Base-by-base conservation (phyloP, 1,140 invertebrate genomes). In the Nephila pilipes region DNA sequence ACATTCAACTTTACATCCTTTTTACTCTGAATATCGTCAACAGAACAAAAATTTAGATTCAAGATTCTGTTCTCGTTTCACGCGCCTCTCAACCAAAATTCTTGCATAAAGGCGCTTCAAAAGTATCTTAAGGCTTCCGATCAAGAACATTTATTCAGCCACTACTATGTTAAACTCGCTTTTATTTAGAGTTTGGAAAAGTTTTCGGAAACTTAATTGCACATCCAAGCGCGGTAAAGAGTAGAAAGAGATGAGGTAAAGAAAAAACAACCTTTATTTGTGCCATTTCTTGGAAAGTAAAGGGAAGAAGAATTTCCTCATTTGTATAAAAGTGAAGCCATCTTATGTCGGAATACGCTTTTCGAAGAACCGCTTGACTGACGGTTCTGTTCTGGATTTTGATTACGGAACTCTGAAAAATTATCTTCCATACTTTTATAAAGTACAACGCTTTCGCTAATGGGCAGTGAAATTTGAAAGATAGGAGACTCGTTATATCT, bases 171-270 rank as follows among this genome's bases (percentile, higher is more conserved):
- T 36, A 36, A 32, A 75, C 32, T 75, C 4, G 69, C 32, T 36
- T 75, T 75, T 32, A 75, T 75, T 75, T 36, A 75, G 69, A 75
- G 69, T 75, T 75, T 75, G 69, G 69, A 75, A 75, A 75, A 75
- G 69, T 75, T 75, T 75, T 75, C 29, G 25, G 16, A 29, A 75
- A 29, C 69, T 75, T 75, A 75, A 75, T 75, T 75, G 69, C 69
- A 75, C 5, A 75, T 5, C 29, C 25, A 32, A 25, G 25, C 29
- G 5, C 1, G 36, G 69, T 20, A 75, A 14, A 10, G 12, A 46
- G 46, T 10, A 6, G 12, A 46, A 46, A 46, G 46, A 16, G 65
- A 75, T 75, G 65, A 75, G 29, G 29, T 18, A 75, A 32, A 75
- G 65, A 29, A 75, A 29, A 36, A 32, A 36, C 32, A 75, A 32